These are phyloP conservation scores for Acanthococcus lagerstroemiae DNA, from an alignment of 2,888 invertebrate species.

Conservation along the genomic window DNA sequence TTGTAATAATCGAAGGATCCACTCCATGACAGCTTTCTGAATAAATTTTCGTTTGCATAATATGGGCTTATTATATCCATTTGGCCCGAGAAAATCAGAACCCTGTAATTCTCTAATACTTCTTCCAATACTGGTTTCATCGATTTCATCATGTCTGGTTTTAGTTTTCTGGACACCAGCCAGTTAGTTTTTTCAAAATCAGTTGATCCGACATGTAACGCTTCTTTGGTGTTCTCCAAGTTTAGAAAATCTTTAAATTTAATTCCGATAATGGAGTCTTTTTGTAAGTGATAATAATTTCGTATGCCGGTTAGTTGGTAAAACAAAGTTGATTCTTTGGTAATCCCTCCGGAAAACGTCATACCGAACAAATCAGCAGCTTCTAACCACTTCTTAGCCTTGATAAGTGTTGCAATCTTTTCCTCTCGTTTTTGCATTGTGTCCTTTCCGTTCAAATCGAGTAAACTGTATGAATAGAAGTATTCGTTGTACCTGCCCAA, in stretches of 20 bases:
- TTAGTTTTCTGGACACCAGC: conserved; percentile 57
- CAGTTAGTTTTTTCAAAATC: conserved; percentile 16
- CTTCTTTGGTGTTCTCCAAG: conserved; percentile 17
- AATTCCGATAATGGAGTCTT: not conserved
- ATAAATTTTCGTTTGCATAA: conserved; percentile 40
- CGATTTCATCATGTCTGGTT: conserved; percentile 68
- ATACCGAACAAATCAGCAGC: conserved; percentile 40
- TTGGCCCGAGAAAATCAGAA: conserved; percentile 80
- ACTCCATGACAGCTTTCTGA: conserved; percentile 52
- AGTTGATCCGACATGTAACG: conserved; percentile 35
- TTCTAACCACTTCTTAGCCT: conserved; percentile 37
- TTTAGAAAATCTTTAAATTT: conserved; percentile 7
- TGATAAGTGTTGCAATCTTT: conserved; percentile 38
- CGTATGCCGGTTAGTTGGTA: conserved; percentile 33
- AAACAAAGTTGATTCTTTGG: conserved; percentile 13
- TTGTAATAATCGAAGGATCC: conserved; percentile 54
- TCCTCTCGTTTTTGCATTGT: conserved; percentile 37
- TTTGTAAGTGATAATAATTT: conserved; percentile 33
- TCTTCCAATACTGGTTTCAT: conserved; percentile 62
- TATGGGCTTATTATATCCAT: conserved; percentile 86
- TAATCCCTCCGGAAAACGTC: conserved; percentile 25
- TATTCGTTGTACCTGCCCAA: conserved; percentile 45
- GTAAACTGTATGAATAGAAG: conserved; percentile 46
- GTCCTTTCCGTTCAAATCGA: conserved; percentile 38
- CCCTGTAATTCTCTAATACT: conserved; percentile 52